Evolutionary conservation across 2,113 vertebrate genomes (phyloP).

Genomic region (Sturnus vulgaris): DNA sequence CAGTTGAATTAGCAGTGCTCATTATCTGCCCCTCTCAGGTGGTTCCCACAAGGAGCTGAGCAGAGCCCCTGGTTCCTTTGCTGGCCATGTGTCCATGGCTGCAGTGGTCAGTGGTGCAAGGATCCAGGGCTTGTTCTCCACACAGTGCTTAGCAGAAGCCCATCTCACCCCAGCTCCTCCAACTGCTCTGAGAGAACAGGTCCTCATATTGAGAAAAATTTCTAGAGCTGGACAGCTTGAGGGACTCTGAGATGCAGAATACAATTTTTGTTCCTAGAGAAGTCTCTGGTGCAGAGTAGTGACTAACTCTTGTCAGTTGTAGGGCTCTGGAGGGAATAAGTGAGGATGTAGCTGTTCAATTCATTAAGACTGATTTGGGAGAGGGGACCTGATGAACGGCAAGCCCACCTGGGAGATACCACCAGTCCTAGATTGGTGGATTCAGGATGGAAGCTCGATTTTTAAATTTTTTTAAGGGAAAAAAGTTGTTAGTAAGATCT

Average conservation of each 20-base stretch:
- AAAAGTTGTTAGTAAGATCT: not conserved
- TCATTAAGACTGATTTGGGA: not conserved
- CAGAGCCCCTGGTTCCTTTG: not conserved
- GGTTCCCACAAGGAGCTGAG: not conserved
- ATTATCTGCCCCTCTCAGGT: not conserved
- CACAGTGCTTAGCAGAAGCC: not conserved
- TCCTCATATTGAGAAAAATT: not conserved
- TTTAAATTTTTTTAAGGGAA: not conserved
- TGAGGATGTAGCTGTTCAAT: not conserved
- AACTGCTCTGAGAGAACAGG: not conserved
- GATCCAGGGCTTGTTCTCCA: not conserved
- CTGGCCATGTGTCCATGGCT: not conserved
- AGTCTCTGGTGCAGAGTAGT: not conserved
- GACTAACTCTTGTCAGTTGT: not conserved
- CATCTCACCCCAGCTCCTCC: not conserved
- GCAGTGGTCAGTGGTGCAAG: not conserved
- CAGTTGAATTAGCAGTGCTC: not conserved
- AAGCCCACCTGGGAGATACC: not conserved
- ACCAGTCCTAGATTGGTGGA: slow-evolving; percentile 39
- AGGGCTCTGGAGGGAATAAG: not conserved
- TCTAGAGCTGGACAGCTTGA: not conserved
- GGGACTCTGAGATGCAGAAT: not conserved
- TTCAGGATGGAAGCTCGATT: slow-evolving; percentile 14
- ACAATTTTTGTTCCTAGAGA: not conserved
- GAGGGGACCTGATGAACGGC: not conserved